Base-by-base conservation (phyloP, 2,797 vertebrate genomes). In the Ambastaia sidthimunki region DNA sequence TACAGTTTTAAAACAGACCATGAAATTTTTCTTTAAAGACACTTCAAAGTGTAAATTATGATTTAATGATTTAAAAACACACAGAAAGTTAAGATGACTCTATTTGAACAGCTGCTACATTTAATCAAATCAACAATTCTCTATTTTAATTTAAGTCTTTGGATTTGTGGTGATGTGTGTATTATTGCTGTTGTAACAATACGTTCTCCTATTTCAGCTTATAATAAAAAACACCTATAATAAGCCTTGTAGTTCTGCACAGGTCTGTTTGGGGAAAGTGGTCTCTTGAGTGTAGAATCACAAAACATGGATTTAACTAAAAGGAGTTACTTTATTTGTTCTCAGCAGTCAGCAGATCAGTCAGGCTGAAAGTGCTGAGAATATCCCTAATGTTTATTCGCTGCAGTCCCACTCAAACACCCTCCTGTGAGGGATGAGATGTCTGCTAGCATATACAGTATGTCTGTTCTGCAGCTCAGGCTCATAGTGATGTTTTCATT, bases 341-440 rank as follows among this genome's bases (percentile, higher is more conserved):
- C 15, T 76, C 34, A 21, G 67, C 19, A 55, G 71, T 85, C 81
- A 82, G 81, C 57, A 67, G 23, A 74, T 74, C 7, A n/a, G 66
- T 54, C 52, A 78, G 62, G 19, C 44, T 15, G 18, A 69, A 52
- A 78, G 54, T 62, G 74, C 78, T 67, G 65, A 74, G 73, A 65
- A 67, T 71, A 52, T 71, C 1, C 0, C 23, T 65, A 60, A 34
- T 59, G 50, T 78, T 62, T 25, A 77, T 59, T 44, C 15, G 18
- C 55, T 83, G 63, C 63, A 71, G 18, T 70, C 74, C 54, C 71
- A 69, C 23, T 47, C 57, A 74, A 62, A 76, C 50, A 2, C 13
- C 34, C 15, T 73, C 69, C 55, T 73, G 71, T 71, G 44, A 85
- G 16, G 66, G 18, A 77, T 62, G 57, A 47, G 65, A 74, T 41